Percentiles rank a stretch among this genome's conserved stretches.
These are phyloP conservation scores for Cyclopterus lumpus DNA, from an alignment of 2,797 vertebrate species.

Conservation along the genomic window DNA sequence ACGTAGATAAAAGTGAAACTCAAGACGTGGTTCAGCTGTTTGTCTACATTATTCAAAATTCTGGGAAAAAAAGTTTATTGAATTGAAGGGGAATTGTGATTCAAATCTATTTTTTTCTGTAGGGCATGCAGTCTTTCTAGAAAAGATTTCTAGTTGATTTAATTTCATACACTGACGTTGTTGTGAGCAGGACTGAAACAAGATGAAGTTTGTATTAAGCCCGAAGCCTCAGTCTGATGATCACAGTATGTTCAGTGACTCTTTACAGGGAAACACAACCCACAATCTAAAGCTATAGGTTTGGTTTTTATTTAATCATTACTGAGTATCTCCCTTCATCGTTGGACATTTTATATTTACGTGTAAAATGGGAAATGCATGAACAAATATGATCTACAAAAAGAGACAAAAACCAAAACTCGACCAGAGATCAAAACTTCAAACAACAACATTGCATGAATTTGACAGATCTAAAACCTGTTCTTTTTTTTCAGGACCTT, in stretches of 20 bases:
- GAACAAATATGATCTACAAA: neutral
- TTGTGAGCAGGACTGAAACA: conserved; percentile 14
- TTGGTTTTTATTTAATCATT: neutral
- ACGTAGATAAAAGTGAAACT: conserved; percentile 1
- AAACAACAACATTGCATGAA: neutral
- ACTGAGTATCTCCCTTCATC: neutral
- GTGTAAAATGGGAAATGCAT: neutral
- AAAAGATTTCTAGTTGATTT: conserved; percentile 15
- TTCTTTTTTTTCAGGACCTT: neutral
- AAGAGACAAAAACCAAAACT: neutral
- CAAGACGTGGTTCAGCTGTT: neutral
- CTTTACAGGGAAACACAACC: neutral
- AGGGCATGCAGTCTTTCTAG: conserved; percentile 1
- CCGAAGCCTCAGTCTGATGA: neutral
- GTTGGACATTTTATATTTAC: neutral
- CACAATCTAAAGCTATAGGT: too few species aligned
- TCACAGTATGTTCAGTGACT: neutral
- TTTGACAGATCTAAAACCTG: neutral
- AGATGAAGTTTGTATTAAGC: conserved; percentile 13
- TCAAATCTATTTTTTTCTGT: conserved; percentile 18
- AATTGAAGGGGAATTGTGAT: conserved; percentile 19
- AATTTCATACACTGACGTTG: conserved; percentile 25
- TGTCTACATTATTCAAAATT: conserved; percentile 11
- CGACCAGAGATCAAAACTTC: neutral
- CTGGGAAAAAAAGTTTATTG: neutral